Evolutionary conservation across 2,113 vertebrate genomes (phyloP).

Genomic region (Urocolius indicus): DNA sequence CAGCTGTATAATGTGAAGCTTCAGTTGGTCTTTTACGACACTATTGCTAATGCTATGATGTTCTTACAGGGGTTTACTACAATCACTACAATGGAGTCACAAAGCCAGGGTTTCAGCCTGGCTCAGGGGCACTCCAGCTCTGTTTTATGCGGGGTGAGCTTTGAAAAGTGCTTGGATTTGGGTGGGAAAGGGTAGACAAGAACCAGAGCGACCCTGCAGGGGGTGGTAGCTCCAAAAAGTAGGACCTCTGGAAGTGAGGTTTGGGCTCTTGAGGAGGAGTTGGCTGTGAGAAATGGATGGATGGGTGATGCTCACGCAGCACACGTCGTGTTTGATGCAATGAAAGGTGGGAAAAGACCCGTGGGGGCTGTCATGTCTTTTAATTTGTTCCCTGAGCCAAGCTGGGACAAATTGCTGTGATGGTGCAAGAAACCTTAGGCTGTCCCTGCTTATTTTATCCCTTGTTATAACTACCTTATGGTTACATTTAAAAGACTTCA

Average conservation of each 20-base stretch:
- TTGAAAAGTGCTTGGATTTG: neutral
- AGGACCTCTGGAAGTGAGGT: neutral
- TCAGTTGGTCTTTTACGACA: neutral
- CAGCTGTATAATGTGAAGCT: neutral
- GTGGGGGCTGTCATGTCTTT: neutral
- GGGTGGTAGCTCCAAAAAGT: neutral
- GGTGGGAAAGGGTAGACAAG: neutral
- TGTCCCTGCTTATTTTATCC: slow-evolving; percentile 42
- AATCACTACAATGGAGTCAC: neutral
- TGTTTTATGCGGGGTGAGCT: neutral
- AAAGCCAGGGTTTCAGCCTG: neutral
- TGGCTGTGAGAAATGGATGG: neutral
- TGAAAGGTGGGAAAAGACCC: neutral
- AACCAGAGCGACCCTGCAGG: neutral
- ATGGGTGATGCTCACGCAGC: neutral
- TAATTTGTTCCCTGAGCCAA: slow-evolving; percentile 2
- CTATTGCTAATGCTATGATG: neutral
- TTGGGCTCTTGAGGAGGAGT: neutral
- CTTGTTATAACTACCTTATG: neutral
- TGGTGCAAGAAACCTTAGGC: neutral
- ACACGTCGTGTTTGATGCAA: neutral
- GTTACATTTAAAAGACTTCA: slow-evolving; percentile 11
- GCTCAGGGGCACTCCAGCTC: neutral
- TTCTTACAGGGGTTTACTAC: neutral
- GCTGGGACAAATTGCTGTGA: neutral